These are phyloP conservation scores for Stomatorhinus ivindoensis DNA, from an alignment of 2,113 vertebrate species.

Conservation along the genomic window DNA sequence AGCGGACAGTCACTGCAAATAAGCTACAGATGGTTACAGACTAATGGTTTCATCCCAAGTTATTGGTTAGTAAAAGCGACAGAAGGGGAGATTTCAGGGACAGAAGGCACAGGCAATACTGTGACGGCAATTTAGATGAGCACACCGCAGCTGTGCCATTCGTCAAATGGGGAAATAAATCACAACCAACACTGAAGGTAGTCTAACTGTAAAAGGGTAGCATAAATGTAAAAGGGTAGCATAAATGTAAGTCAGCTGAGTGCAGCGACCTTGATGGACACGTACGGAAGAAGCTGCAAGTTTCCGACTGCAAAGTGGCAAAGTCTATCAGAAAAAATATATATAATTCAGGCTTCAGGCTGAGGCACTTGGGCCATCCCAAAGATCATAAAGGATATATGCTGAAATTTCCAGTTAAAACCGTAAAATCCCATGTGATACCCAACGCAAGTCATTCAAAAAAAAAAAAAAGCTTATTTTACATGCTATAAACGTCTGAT, in stretches of 20 bases:
- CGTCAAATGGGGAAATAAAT: not conserved
- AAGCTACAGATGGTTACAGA: not conserved
- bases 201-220: not conserved
- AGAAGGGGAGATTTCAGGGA: not conserved
- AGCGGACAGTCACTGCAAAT: not conserved
- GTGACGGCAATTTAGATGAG: not conserved
- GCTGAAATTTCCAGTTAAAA: not conserved
- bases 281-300: not conserved
- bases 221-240: not conserved
- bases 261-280: not conserved
- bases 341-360: not conserved
- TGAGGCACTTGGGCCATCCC: not conserved
- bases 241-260: not conserved
- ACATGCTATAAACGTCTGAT: not conserved
- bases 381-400: not conserved
- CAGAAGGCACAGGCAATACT: not conserved
- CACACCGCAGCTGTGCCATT: not conserved
- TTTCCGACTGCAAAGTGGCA: not conserved
- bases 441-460: not conserved
- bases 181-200: not conserved
- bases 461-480: not conserved
- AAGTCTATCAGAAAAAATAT: not conserved
- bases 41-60: not conserved
- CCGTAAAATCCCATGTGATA: not conserved
- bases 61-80: not conserved